Base-by-base conservation (phyloP, 2,888 invertebrate genomes). In the Trichacis sp. region DNA sequence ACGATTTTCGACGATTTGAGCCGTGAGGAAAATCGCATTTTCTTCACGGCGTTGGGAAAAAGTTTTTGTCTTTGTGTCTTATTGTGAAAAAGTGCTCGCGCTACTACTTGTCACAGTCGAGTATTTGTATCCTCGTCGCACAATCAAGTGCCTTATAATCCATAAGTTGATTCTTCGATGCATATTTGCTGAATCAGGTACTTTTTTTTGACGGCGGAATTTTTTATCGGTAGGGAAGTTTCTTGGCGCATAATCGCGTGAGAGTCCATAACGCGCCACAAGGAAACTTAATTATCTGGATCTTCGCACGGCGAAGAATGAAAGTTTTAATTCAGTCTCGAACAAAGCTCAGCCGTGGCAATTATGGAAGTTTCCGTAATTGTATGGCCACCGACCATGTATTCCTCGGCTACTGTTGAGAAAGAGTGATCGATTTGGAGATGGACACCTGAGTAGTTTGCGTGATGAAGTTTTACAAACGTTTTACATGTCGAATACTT, bases 261-360 rank as follows among this genome's bases (percentile, higher is more conserved):
- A 68, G 69, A 58, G 48, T 63, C 43, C 48, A 65, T 64, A 67
- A 66, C 63, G 61, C 68, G 63, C 70, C 68, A 69, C 66, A 64
- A 65, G 67, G 65, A 69, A 68, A 66, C 71, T 65, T 62, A 70
- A 71, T 71, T 72, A 71, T 70, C 72, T 64, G 59, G 65, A 67
- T 69, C 68, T 62, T 60, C 58, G 46, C 15, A 58, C 40, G 61
- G 71, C 72, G 75, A 77, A 79, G 79, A 80, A 79, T 78, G 71
- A 78, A 80, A 80, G 73, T 80, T 80, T 80, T 78, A 78, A 80
- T 80, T 77, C 75, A 75, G 76, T 79, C 77, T 79, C 74, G 75
- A 76, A 76, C 72, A 72, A 71, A 72, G 69, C 70, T 72, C 55
- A 65, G 56, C 69, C 51, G 50, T 67, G 69, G 77, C 76, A 78